A percentile compares a stretch with the other conserved stretches of the same genome.
phyloP scores from a whole-genome alignment of 2,888 invertebrate species.

The Latrodectus hesperus region DNA sequence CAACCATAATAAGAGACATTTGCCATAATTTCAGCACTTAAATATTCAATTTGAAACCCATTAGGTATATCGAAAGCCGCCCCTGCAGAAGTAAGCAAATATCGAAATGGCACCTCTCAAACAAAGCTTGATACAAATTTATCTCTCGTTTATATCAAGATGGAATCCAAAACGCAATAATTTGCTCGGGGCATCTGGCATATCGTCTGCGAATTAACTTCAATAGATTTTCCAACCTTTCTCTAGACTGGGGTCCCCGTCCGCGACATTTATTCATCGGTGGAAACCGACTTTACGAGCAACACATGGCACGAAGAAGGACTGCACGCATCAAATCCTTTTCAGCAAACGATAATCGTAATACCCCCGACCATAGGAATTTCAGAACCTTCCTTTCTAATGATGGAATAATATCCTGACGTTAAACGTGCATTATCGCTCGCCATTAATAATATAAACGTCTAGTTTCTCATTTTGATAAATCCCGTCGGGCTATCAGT shows the following conservation, averaged over 20 bases:
- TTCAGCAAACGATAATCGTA: constrained; percentile 51
- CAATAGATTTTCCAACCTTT: neutral
- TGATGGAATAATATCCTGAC: constrained; percentile 67
- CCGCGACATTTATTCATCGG: neutral
- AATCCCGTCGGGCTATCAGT: constrained; percentile 66
- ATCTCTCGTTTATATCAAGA: constrained; percentile 2
- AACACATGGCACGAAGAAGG: constrained; percentile 36
- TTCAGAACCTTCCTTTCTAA: constrained; percentile 25
- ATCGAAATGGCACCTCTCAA: too few species aligned
- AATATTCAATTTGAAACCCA: too few species aligned
- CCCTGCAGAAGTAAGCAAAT: too few species aligned
- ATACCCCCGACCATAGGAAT: constrained; percentile 29
- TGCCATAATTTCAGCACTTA: too few species aligned
- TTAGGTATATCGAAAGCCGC: too few species aligned
- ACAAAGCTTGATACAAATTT: neutral
- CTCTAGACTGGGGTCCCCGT: too few species aligned
- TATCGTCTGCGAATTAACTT: constrained; percentile 46
- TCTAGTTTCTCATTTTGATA: constrained; percentile 67
- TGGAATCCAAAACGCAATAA: neutral
- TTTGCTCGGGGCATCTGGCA: neutral
- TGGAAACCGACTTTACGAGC: constrained; percentile 28
- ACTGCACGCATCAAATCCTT: constrained; percentile 17
- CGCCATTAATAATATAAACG: constrained; percentile 65
- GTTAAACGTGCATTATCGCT: constrained; percentile 64
- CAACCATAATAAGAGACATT: too few species aligned